phyloP scores from a whole-genome alignment of 2,888 invertebrate species.

The Protodeltote pygarga region DNA sequence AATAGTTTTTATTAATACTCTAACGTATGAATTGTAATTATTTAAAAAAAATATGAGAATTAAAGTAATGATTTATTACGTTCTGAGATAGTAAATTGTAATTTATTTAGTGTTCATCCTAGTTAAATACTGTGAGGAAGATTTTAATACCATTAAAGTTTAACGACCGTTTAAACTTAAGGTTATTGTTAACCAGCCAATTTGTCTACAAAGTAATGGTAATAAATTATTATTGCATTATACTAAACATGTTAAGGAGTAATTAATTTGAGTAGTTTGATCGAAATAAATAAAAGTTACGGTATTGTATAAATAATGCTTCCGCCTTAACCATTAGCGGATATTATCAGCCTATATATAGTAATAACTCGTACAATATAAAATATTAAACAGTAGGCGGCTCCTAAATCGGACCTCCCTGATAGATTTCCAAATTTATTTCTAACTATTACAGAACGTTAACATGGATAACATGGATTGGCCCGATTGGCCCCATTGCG shows the following conservation, averaged over 20 bases:
- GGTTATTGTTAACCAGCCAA: background rate
- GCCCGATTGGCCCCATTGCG: no score
- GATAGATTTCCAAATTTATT: background rate
- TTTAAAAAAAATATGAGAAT: no score
- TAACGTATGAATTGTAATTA: no score
- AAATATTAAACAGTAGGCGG: conserved; percentile 28
- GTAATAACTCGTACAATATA: conserved; percentile 6
- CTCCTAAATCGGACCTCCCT: background rate
- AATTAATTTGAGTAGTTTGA: conserved; percentile 21
- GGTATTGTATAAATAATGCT: conserved; percentile 17
- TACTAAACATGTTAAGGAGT: conserved; percentile 10
- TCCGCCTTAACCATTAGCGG: conserved; percentile 11
- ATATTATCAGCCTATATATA: conserved; percentile 6
- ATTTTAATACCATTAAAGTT: background rate
- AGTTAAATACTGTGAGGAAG: background rate
- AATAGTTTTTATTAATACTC: no score
- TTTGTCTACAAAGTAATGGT: conserved; percentile 15
- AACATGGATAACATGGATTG: no score
- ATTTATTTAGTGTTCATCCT: background rate
- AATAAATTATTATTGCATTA: conserved; percentile 32
- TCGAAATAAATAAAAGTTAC: conserved; percentile 23
- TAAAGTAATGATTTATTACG: no score
- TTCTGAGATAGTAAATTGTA: no score
- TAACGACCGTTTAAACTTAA: background rate
- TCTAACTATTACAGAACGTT: no score